Percentiles rank a stretch among this genome's conserved stretches.
Conservation (phyloP, 2,797 vertebrate species). For the Astyanax mexicanus region DNA sequence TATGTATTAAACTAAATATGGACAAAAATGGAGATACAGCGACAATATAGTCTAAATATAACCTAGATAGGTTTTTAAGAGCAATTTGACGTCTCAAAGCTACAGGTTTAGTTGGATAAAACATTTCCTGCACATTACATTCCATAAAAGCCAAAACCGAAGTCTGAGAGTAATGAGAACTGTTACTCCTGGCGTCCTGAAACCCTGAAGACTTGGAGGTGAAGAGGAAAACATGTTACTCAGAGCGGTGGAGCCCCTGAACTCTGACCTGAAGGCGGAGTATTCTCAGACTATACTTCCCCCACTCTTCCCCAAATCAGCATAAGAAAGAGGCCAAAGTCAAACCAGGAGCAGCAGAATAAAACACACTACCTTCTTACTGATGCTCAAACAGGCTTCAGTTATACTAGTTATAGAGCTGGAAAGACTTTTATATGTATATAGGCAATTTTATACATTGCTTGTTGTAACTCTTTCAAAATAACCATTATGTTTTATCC, state of each 20-base stretch:
- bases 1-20: too few species aligned
- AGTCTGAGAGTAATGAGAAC: not conserved
- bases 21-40: too few species aligned
- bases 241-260: constrained; percentile 50
- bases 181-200: constrained; percentile 28
- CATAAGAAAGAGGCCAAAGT: constrained; percentile 40
- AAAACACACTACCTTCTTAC: constrained; percentile 23
- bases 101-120: too few species aligned
- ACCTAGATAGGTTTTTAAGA: too few species aligned
- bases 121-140: too few species aligned
- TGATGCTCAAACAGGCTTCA: too few species aligned
- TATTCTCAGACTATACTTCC: constrained; percentile 55
- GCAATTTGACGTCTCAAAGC: too few species aligned
- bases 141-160: not conserved
- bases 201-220: constrained; percentile 40
- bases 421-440: too few species aligned
- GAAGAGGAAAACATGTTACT: constrained; percentile 56
- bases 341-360: constrained; percentile 31
- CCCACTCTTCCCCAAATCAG: constrained; percentile 46
- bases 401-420: too few species aligned
- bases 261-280: constrained; percentile 57
- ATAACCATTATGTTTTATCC: not conserved
- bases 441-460: too few species aligned
- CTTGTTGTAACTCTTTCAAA: too few species aligned
- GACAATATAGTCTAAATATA: too few species aligned